Conservation (phyloP, 2,113 vertebrate genomes). For the Diglossa brunneiventris region DNA sequence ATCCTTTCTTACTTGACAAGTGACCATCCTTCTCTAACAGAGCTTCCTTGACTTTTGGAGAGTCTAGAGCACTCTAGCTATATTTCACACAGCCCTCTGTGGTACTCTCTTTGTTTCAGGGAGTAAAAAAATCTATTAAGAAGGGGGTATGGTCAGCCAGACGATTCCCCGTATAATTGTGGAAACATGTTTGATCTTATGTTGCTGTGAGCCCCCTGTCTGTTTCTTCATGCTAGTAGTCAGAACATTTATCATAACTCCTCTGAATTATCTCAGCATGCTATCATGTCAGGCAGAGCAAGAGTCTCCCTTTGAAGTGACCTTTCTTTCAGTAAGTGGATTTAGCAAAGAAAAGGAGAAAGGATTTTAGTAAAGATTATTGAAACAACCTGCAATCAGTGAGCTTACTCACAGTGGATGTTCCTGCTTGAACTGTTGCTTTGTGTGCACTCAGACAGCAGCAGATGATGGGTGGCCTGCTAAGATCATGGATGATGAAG, state of each 20-base stretch:
- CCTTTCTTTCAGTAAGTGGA: neutral
- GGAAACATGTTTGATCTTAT: slow-evolving; percentile 25
- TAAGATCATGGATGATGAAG: neutral
- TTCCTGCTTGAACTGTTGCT: neutral
- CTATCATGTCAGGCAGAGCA: neutral
- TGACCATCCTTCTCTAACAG: neutral
- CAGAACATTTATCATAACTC: slow-evolving; percentile 33
- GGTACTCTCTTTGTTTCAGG: neutral
- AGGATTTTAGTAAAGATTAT: neutral
- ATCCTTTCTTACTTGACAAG: neutral
- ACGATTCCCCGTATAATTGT: neutral
- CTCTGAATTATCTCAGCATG: slow-evolving; percentile 30
- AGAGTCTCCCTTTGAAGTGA: slow-evolving; percentile 17
- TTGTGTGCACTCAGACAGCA: neutral
- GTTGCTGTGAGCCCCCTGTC: neutral
- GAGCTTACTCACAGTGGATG: neutral
- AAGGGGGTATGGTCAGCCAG: neutral
- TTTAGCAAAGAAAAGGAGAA: neutral
- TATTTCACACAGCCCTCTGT: neutral
- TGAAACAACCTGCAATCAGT: neutral
- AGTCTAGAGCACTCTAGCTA: neutral
- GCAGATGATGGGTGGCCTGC: neutral
- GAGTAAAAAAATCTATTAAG: neutral
- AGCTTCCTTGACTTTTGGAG: neutral
- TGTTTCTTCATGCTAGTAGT: slow-evolving; percentile 18